A percentile compares a stretch with the other conserved stretches of the same genome.
phyloP scores from a whole-genome alignment of 2,113 vertebrate species.

The Cololabis saira region DNA sequence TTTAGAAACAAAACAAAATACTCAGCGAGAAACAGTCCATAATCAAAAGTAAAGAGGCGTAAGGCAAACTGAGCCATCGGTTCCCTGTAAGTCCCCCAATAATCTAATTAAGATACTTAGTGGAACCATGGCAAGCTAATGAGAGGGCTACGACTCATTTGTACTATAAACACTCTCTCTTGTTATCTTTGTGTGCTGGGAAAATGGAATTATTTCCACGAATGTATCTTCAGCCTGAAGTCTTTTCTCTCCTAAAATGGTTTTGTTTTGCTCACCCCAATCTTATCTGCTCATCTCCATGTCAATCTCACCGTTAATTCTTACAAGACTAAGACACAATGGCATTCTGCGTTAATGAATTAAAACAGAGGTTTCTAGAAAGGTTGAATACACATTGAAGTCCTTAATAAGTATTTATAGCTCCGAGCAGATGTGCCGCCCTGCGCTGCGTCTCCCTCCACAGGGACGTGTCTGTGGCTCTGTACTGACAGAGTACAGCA shows the following conservation, averaged over 20 bases:
- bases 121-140: constrained; percentile 66
- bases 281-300: constrained; percentile 66
- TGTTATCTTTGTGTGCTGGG: constrained; percentile 61
- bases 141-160: constrained; percentile 61
- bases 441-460: constrained; percentile 44
- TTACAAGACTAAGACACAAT: constrained; percentile 45
- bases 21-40: constrained; percentile 51
- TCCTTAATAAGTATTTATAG: constrained; percentile 59
- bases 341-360: constrained; percentile 47
- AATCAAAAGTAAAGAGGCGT: constrained; percentile 39
- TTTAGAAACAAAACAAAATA: constrained; percentile 59
- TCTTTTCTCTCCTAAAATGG: constrained; percentile 52
- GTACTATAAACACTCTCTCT: constrained; percentile 39
- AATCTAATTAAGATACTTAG: constrained; percentile 68
- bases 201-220: constrained; percentile 67
- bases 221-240: constrained; percentile 58
- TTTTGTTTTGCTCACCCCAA: constrained; percentile 69
- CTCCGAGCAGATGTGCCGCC: constrained; percentile 12
- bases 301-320: constrained; percentile 63
- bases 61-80: constrained; percentile 45
- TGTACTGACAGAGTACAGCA: constrained; percentile 50
- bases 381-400: constrained; percentile 58
- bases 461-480: constrained; percentile 40
- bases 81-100: constrained; percentile 52
- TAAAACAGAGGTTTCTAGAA: constrained; percentile 56